Evolutionary conservation across 35 echinoderm and acorn worm genomes (phyloP), one percentile per base, ranked within the genome.

Genomic region (Heliocidaris erythrogramma): DNA sequence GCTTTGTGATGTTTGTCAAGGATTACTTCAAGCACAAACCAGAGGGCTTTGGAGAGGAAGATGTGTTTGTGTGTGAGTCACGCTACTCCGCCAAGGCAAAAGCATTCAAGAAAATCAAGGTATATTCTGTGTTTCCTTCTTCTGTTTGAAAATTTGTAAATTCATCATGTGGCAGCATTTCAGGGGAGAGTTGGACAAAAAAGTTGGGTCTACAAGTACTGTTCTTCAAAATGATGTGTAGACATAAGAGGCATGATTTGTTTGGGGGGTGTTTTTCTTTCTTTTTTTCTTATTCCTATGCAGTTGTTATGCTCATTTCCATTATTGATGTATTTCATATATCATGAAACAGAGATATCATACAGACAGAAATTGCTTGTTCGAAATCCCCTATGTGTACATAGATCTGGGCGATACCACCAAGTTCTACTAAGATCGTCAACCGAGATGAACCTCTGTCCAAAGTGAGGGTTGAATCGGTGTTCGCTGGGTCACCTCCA

Each of bases 11-110:
- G 98, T 99, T 97, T 88, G 98, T 99, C 86, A 96, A 96, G 60
- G 98, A 99, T 92, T 99, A 97, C 85, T 99, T 99, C 98, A 99
- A 99, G 92, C 95, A 90, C n/a, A 99, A 97, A 71, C 98, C 98
- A 69, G 98, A 99, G 30, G 95, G 97, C 31, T 99, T 97, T 94
- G 95, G 96, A 18, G 97, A 99, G 30, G 96, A 97, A 30, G 98
- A 99, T 94, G 97, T 99, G 42, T 99, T 97, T 88, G 97, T 96
- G 24, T 97, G 97, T 24, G 98, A 99, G 91, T 99, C 98, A 49
- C 96, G 98, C 42, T 99, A 99, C 94, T 97, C 97, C 47, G 98
- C 98, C 59, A 99, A 99, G 88, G 98, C 98, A 31, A 99, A 99
- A 94, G 97, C 97, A 53, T 99, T 99, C 94, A 99, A 99, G 95